Base-by-base conservation (phyloP, 2,797 vertebrate species). In the Clarias platycephalus region DNA sequence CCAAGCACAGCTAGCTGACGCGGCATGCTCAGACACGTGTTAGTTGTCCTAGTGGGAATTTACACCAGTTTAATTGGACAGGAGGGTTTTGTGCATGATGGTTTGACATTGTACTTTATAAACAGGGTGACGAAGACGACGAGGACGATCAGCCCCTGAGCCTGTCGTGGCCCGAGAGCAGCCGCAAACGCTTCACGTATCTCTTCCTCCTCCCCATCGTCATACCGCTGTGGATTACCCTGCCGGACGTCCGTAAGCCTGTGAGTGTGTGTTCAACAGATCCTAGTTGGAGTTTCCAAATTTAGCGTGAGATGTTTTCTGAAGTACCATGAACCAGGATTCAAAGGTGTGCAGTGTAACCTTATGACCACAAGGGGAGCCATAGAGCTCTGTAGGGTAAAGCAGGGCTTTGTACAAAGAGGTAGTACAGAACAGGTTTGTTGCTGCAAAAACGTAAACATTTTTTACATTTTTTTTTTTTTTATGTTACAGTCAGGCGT, bases 241-340 rank as follows among this genome's bases (percentile, higher is more conserved):
- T 99, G 83, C 98, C 98, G 0, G 98, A 99, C 0, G 98, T 98
- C 86, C 95, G 97, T 85, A 99, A 97, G 83, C 90, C 91, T 84
- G 98, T 98, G 89, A 96, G 97, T 93, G 6, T 37, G 8, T 44
- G 3, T 28, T 34, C 53, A 15, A 72, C 2, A 34, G 1, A 75
- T 10, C 26, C 12, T 55, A 3, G 31, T 31, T 31, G 13, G 1
- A 31, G 4, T 72, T 71, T 71, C 22, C 12, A 44, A 49, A 26
- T 49, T 72, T 26, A 24, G 24, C 18, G 16, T 49, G 37, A n/a
- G 37, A 71, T 44, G 40, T 5, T 22, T 55, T 70, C 28, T 74
- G 72, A 74, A 1, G 16, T 20, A 49, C 5, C 5, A 24, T 44
- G 53, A 74, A 74, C 13, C 24, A 74, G 5, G 13, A 72, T 26